Evolutionary conservation across 2,888 invertebrate genomes (phyloP).

Genomic region (Marasmarcha lunaedactyla): DNA sequence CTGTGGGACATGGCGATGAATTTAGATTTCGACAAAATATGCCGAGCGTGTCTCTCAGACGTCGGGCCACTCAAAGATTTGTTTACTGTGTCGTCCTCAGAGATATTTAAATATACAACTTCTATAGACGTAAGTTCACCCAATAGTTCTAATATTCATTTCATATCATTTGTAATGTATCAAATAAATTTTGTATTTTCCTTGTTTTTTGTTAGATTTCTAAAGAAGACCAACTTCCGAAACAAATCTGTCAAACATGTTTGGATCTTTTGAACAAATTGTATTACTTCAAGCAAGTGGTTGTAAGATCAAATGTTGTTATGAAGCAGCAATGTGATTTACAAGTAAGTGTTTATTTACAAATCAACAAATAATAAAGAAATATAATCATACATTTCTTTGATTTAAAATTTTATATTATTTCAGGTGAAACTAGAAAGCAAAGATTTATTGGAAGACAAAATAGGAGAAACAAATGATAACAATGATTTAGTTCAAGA

Average conservation of each 20-base stretch:
- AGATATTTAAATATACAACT: conserved; percentile 57
- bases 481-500: conserved; percentile 21
- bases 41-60: conserved; percentile 52
- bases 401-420: too few species aligned
- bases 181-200: background rate
- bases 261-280: conserved; percentile 47
- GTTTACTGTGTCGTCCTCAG: conserved; percentile 45
- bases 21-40: conserved; percentile 47
- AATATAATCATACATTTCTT: too few species aligned
- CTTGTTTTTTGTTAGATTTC: conserved; percentile 43
- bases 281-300: conserved; percentile 57
- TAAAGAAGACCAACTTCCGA: conserved; percentile 44
- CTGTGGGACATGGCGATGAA: conserved; percentile 10
- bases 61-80: conserved; percentile 49
- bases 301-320: conserved; percentile 47
- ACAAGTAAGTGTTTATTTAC: conserved; percentile 2
- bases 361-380: background rate
- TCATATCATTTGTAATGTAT: background rate
- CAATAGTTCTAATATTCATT: background rate
- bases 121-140: conserved; percentile 46
- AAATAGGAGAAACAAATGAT: conserved; percentile 25
- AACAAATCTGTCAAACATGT: conserved; percentile 53
- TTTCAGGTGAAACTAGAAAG: conserved; percentile 19
- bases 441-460: conserved; percentile 24
- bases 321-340: conserved; percentile 38